Percentiles rank a stretch among this genome's conserved stretches.
phyloP scores from a whole-genome alignment of 1,140 invertebrate species.

The Heliconius hewitsoni region DNA sequence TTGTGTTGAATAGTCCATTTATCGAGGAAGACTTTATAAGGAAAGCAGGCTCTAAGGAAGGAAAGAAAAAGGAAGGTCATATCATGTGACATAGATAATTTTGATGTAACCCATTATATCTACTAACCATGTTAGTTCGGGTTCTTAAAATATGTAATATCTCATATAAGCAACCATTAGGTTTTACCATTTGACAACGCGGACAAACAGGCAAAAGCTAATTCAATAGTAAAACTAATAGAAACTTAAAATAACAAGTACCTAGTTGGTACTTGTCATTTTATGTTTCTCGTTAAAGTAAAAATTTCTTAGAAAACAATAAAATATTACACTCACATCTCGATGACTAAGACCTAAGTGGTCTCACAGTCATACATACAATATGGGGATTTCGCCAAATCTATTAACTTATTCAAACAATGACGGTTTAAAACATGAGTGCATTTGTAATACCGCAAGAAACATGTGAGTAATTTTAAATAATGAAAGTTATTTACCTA shows the following conservation, averaged over 20 bases:
- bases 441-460: constrained; percentile 13
- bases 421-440: constrained; percentile 10
- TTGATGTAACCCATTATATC: too few species aligned
- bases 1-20: too few species aligned
- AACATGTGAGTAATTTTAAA: constrained; percentile 12
- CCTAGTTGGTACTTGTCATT: background rate
- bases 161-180: too few species aligned
- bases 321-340: constrained; percentile 5
- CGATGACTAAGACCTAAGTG: constrained; percentile 1
- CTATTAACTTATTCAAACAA: constrained; percentile 14
- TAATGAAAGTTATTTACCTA: background rate
- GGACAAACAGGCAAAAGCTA: background rate
- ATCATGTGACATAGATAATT: too few species aligned
- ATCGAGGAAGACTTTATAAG: too few species aligned
- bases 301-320: constrained; percentile 1
- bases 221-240: background rate
- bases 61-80: too few species aligned
- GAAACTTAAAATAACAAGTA: background rate
- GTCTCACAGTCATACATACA: background rate
- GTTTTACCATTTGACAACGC: background rate
- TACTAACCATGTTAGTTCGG: too few species aligned
- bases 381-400: constrained; percentile 1
- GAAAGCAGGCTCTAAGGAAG: too few species aligned
- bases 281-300: background rate
- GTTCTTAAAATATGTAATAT: too few species aligned